Evolutionary conservation across 2,113 vertebrate genomes (phyloP).

Genomic region (Acanthochromis polyacanthus): DNA sequence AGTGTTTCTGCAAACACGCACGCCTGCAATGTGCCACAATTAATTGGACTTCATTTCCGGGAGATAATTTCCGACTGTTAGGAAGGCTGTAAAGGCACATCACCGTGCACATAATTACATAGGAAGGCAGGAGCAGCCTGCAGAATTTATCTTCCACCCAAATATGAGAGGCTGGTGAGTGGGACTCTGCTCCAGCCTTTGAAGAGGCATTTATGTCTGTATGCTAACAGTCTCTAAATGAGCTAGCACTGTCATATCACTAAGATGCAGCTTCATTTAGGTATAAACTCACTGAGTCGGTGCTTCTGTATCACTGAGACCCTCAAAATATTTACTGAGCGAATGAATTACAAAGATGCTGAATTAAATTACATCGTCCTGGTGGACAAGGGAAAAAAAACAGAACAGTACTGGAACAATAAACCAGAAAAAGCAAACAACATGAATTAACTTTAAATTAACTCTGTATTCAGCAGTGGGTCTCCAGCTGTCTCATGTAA

Average conservation of each 20-base stretch:
- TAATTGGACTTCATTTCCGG: slow-evolving; percentile 86
- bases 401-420: slow-evolving; percentile 20
- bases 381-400: slow-evolving; percentile 22
- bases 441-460: slow-evolving; percentile 66
- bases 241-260: slow-evolving; percentile 59
- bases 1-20: slow-evolving; percentile 77
- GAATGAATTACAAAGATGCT: slow-evolving; percentile 45
- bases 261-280: slow-evolving; percentile 60
- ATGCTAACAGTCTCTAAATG: slow-evolving; percentile 68
- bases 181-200: slow-evolving; percentile 60
- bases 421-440: slow-evolving; percentile 29
- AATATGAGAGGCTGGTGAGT: slow-evolving; percentile 75
- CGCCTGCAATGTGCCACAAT: slow-evolving; percentile 83
- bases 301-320: slow-evolving; percentile 16
- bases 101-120: slow-evolving; percentile 83
- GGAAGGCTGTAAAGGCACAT: slow-evolving; percentile 86
- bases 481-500: slow-evolving; percentile 68
- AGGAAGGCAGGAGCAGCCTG: slow-evolving; percentile 74
- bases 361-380: slow-evolving; percentile 35
- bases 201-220: slow-evolving; percentile 72
- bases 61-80: slow-evolving; percentile 86
- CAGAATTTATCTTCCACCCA: slow-evolving; percentile 82
- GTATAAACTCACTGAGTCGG: slow-evolving; percentile 27
- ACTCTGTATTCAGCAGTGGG: slow-evolving; percentile 29
- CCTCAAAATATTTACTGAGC: slow-evolving; percentile 49